Percentiles rank a stretch among this genome's conserved stretches.
Conservation (phyloP, 2,113 vertebrate species). For the Erpornis zantholeuca region DNA sequence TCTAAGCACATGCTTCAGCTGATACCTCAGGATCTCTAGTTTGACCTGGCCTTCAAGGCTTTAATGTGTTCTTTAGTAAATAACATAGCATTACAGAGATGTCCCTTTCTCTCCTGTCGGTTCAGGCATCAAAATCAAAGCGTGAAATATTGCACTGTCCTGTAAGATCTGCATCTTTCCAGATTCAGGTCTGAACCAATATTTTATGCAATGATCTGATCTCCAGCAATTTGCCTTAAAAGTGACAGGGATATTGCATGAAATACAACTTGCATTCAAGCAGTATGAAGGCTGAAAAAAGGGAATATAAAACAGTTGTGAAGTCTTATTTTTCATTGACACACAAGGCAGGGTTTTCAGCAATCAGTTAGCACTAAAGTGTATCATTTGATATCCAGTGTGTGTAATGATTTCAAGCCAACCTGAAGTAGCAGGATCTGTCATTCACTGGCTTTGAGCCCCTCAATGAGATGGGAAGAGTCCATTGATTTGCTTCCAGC, state of each 20-base stretch:
- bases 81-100: neutral
- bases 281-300: neutral
- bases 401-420: neutral
- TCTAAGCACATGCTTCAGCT: neutral
- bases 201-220: neutral
- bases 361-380: neutral
- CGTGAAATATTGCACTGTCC: neutral
- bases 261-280: neutral
- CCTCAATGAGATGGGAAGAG: neutral
- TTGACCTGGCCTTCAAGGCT: neutral
- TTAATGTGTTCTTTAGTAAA: neutral
- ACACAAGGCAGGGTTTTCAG: neutral
- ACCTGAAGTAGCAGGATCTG: neutral
- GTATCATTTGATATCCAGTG: neutral
- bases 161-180: neutral
- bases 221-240: neutral
- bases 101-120: neutral
- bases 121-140: neutral
- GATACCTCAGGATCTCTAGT: neutral
- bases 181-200: neutral
- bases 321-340: neutral
- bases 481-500: neutral
- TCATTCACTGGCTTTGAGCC: neutral
- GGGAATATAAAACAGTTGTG: neutral
- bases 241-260: neutral